Evolutionary conservation across 37 sponge, comb jelly and placozoan genomes (phyloP), one percentile per base, ranked within the genome.

Genomic region (Halichondria panicea): DNA sequence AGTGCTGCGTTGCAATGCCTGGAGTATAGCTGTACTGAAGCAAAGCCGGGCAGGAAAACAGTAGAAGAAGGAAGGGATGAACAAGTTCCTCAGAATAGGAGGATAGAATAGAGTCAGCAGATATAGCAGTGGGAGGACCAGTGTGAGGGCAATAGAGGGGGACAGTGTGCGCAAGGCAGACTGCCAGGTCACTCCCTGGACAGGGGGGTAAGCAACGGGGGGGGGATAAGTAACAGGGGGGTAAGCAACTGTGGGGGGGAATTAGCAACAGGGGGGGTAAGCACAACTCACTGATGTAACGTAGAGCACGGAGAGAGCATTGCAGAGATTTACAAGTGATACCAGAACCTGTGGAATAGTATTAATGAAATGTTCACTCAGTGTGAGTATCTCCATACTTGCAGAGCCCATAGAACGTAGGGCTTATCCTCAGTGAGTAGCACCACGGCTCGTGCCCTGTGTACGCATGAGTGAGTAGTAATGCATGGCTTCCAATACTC

Each of bases 31-130:
- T 4, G 56, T 36, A 3, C 70, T 50, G 66, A 91, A 24, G 0
- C 68, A 43, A 28, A 71, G 68, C 1, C 59, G 27, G 13, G 84
- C 92, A 0, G 92, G 87, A 83, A 83, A 87, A 45, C 79, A 77
- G 41, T 74, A 72, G 75, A 91, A 76, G 84, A 84, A 91, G 48
- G 79, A 66, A 0, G 92, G 92, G 28, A 91, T 64, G 30, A 79
- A 87, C 24, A 91, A 84, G 53, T 78, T 36, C 46, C 73, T 72
- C 27, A 91, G 72, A 21, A 65, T 19, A 21, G 59, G 67, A 36
- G 84, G 90, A 24, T 67, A 82, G 60, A 74, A 11, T n/a, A 85
- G 58, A 38, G 73, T 72, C 1, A 72, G 1, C n/a, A 72, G 27
- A 43, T 56, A 72, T 40, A 72, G 73, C 58, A 35, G 1, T 21